Conservation (phyloP, 2,797 vertebrate species). For the Mus minutoides region DNA sequence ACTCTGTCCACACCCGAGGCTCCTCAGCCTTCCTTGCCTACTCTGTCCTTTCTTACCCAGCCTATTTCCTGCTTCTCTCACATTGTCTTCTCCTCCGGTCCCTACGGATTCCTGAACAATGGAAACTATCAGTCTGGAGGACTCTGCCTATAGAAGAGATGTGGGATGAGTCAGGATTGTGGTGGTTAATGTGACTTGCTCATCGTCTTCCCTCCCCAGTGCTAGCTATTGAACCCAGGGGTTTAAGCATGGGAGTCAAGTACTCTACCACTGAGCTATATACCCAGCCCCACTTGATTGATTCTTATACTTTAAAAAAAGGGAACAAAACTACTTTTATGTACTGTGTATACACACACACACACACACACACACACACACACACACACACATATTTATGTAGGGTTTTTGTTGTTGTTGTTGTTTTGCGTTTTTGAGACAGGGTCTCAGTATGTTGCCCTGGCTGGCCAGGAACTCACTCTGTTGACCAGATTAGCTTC, state of each 20-base stretch:
- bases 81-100: neutral
- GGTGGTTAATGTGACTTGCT: slow-evolving; percentile 1
- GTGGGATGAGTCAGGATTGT: neutral
- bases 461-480: neutral
- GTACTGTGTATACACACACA: neutral
- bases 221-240: neutral
- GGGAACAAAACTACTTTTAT: neutral
- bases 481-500: neutral
- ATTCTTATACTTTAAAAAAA: neutral
- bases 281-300: neutral
- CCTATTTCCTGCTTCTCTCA: neutral
- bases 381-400: no score
- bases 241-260: no score
- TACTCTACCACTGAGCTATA: neutral
- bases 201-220: neutral
- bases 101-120: neutral
- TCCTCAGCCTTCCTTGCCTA: neutral
- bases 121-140: neutral
- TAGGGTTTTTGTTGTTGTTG: neutral
- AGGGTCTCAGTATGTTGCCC: neutral
- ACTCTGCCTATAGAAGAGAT: neutral
- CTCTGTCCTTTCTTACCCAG: neutral
- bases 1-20: neutral
- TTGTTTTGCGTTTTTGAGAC: neutral
- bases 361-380: no score